These are phyloP conservation scores for Lymantria monacha DNA, from an alignment of 2,888 invertebrate genomes.

Conservation along the genomic window DNA sequence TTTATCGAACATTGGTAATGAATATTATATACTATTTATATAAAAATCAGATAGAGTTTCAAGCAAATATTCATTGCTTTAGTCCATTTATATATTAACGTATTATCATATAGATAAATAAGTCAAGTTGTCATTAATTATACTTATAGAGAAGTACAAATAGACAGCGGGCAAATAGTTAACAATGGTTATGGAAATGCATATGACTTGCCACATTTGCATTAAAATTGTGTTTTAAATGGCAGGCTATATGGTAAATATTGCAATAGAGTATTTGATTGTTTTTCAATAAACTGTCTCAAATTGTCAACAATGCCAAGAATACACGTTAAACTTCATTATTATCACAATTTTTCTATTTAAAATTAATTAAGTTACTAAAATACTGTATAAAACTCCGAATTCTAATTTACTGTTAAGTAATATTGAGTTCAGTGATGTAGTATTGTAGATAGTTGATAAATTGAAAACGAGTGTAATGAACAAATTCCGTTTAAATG, in stretches of 20 bases:
- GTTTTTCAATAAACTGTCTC: no score
- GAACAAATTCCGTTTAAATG: no score
- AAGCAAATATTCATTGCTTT: slow-evolving; percentile 16
- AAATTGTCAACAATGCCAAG: no score
- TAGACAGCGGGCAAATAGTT: slow-evolving; percentile 17
- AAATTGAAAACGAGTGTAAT: no score
- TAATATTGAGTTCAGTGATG: no score
- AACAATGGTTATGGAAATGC: slow-evolving; percentile 13
- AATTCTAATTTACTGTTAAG: no score
- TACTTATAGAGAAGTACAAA: slow-evolving; percentile 3
- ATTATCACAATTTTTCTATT: no score
- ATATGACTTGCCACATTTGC: slow-evolving; percentile 22
- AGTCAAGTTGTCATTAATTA: slow-evolving; percentile 22
- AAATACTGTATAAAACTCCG: no score
- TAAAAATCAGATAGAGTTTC: slow-evolving; percentile 16
- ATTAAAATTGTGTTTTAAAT: slow-evolving; percentile 15
- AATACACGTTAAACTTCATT: no score
- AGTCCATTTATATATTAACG: slow-evolving; percentile 13
- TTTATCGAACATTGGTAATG: slow-evolving; percentile 30
- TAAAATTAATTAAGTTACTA: no score
- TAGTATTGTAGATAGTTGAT: no score
- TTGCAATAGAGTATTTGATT: background rate
- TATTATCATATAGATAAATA: slow-evolving; percentile 22
- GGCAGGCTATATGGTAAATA: background rate
- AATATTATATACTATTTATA: slow-evolving; percentile 22